phyloP scores from a whole-genome alignment of 2,113 vertebrate species.

The Callocephalon fimbriatum region DNA sequence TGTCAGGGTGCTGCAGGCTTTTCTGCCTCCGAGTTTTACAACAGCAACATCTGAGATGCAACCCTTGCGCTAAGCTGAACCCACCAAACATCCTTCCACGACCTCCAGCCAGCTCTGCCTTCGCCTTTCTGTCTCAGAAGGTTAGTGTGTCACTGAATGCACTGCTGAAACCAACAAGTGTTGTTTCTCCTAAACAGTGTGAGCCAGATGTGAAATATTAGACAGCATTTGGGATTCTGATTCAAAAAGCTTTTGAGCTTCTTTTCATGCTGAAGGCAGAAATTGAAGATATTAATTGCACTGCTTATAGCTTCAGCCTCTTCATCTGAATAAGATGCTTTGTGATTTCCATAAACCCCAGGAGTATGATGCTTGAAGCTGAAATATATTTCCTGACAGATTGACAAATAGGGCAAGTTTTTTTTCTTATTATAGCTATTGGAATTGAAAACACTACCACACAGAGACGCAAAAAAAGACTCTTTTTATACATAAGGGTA shows the following conservation, averaged over 20 bases:
- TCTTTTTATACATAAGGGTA: slow-evolving; percentile 16
- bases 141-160: not conserved
- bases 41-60: not conserved
- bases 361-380: slow-evolving; percentile 70
- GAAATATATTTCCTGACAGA: slow-evolving; percentile 77
- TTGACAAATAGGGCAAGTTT: slow-evolving; percentile 73
- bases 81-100: not conserved
- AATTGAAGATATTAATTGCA: slow-evolving; percentile 76
- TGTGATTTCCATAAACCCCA: slow-evolving; percentile 72
- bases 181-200: slow-evolving; percentile 4
- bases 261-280: slow-evolving; percentile 68
- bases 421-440: slow-evolving; percentile 57
- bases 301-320: slow-evolving; percentile 68
- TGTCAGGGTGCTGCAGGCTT: not conserved
- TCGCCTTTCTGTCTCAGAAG: not conserved
- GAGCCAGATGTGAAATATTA: slow-evolving; percentile 74
- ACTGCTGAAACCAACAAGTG: not conserved
- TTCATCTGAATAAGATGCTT: slow-evolving; percentile 75
- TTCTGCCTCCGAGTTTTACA: not conserved
- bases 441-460: slow-evolving; percentile 67
- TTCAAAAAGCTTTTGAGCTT: slow-evolving; percentile 57
- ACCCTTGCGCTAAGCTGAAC: not conserved
- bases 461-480: not conserved
- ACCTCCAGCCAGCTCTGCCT: not conserved
- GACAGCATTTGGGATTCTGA: slow-evolving; percentile 68